These are phyloP conservation scores for Cremastinae sp. DNA, from an alignment of 2,888 invertebrate genomes.

Conservation along the genomic window DNA sequence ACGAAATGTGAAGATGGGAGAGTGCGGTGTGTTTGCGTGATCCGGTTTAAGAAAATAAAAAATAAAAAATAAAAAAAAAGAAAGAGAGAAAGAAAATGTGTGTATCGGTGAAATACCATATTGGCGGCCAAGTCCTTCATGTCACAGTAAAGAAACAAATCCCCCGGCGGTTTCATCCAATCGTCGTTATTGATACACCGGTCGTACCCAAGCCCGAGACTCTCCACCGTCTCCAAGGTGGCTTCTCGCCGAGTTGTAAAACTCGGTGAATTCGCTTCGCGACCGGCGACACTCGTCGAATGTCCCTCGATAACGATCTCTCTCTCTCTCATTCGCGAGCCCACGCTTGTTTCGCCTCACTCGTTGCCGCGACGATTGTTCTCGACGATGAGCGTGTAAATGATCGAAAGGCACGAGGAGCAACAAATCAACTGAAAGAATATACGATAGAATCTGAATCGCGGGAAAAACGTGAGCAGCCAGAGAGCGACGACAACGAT, in stretches of 20 bases:
- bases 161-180: slow-evolving; percentile 86
- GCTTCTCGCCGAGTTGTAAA: slow-evolving; percentile 74
- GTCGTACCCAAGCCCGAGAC: slow-evolving; percentile 78
- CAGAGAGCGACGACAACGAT: not conserved
- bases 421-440: not conserved
- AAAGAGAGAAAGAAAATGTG: not conserved
- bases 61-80: too few species aligned
- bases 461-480: slow-evolving; percentile 14
- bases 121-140: slow-evolving; percentile 92
- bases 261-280: slow-evolving; percentile 75
- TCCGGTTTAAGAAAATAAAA: too few species aligned
- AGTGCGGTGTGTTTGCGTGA: too few species aligned
- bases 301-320: too few species aligned
- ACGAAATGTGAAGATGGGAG: too few species aligned
- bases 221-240: slow-evolving; percentile 79
- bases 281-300: too few species aligned
- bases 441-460: slow-evolving; percentile 13
- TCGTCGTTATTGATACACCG: slow-evolving; percentile 77
- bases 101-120: slow-evolving; percentile 84
- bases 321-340: too few species aligned
- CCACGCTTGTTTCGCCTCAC: not conserved
- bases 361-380: not conserved
- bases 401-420: not conserved
- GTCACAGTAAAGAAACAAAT: slow-evolving; percentile 86
- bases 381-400: not conserved